These are phyloP conservation scores for Ophioninae sp. DNA, from an alignment of 2,888 invertebrate genomes.

Conservation along the genomic window DNA sequence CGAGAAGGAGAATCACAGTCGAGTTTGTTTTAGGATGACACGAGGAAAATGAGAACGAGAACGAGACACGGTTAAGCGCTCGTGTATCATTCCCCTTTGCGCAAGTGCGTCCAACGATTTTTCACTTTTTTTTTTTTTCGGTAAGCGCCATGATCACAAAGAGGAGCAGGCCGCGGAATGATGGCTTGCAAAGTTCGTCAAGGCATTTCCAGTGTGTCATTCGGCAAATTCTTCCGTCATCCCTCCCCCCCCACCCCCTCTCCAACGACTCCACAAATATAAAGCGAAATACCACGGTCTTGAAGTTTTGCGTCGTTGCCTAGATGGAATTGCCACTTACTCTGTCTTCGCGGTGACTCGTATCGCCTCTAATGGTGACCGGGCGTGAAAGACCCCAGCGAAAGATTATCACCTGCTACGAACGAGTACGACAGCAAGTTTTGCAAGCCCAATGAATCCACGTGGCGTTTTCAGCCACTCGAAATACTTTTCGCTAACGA, in stretches of 20 bases:
- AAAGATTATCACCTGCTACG: constrained; percentile 32
- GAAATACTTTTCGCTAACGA: too few species aligned
- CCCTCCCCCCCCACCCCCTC: background rate
- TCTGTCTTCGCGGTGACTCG: constrained; percentile 51
- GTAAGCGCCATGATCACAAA: constrained; percentile 32
- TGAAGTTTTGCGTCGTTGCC: constrained; percentile 63
- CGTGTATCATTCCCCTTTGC: constrained; percentile 31
- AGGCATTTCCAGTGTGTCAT: constrained; percentile 66
- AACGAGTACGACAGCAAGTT: background rate
- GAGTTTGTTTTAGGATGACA: constrained; percentile 52
- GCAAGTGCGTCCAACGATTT: constrained; percentile 2
- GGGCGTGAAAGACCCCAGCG: constrained; percentile 27
- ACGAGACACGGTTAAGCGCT: constrained; percentile 2
- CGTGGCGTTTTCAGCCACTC: too few species aligned
- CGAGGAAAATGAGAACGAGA: constrained; percentile 48
- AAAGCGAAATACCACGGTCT: constrained; percentile 11
- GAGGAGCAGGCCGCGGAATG: constrained; percentile 12
- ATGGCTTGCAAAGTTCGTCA: constrained; percentile 60
- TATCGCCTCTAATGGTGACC: constrained; percentile 43
- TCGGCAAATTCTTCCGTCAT: constrained; percentile 35
- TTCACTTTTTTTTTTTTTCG: constrained; percentile 22
- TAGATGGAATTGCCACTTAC: constrained; percentile 56
- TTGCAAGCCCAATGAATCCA: background rate
- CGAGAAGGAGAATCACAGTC: constrained; percentile 30
- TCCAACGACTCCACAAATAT: background rate